Percentiles rank a stretch among this genome's conserved stretches.
Conservation (phyloP, 64 coral and sea anemone species). For the Acropora tenuis region DNA sequence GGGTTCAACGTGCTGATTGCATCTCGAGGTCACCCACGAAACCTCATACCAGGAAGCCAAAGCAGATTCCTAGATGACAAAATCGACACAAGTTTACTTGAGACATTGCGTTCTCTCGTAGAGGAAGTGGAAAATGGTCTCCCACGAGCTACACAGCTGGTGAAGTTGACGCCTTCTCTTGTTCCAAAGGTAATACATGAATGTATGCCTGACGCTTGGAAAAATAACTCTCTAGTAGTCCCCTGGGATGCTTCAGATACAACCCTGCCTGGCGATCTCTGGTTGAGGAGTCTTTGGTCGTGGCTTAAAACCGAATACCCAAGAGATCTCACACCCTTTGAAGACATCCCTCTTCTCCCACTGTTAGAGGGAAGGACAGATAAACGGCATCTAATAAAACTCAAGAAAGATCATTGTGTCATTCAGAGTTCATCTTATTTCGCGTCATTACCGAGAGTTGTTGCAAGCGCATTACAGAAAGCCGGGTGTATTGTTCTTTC, state of each 20-base stretch:
- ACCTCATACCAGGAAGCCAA: conserved; percentile 59
- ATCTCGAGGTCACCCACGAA: conserved; percentile 59
- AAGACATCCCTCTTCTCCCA: conserved; percentile 80
- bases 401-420: conserved; percentile 75
- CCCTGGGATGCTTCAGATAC: conserved; percentile 68
- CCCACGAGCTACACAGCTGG: conserved; percentile 68
- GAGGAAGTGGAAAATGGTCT: conserved; percentile 54
- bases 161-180: conserved; percentile 33
- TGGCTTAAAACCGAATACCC: conserved; percentile 86
- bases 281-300: conserved; percentile 85
- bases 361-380: conserved; percentile 39
- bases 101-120: conserved; percentile 44
- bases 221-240: conserved; percentile 35
- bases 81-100: conserved; percentile 44
- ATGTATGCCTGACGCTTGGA: conserved; percentile 50
- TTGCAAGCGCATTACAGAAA: conserved; percentile 66
- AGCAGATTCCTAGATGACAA: conserved; percentile 77
- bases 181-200: conserved; percentile 51
- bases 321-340: conserved; percentile 79
- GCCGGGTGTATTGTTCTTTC: conserved; percentile 82
- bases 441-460: conserved; percentile 76
- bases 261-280: conserved; percentile 61
- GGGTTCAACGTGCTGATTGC: conserved; percentile 60
- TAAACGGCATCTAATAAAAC: conserved; percentile 62
- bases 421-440: conserved; percentile 92